phyloP scores from a whole-genome alignment of 2,797 vertebrate genomes.

The Decapterus maruadsi region DNA sequence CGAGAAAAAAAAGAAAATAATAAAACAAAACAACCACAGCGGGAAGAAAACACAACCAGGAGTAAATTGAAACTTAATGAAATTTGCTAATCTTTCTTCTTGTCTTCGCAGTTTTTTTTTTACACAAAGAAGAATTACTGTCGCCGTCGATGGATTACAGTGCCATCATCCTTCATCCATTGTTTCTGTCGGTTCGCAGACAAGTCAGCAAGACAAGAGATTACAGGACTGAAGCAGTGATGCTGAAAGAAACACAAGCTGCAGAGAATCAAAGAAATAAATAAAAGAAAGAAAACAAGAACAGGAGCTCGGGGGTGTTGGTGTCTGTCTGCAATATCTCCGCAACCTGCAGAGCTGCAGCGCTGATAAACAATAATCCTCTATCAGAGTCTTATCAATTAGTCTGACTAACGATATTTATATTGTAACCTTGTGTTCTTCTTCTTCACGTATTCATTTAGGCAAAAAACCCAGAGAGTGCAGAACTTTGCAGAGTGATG shows the following conservation, averaged over 20 bases:
- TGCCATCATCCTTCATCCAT: conserved; percentile 62
- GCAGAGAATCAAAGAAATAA: conserved; percentile 48
- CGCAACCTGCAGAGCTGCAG: conserved; percentile 50
- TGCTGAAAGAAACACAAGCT: conserved; percentile 69
- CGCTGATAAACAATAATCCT: conserved; percentile 60
- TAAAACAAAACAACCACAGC: conserved; percentile 5
- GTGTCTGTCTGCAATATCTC: conserved; percentile 71
- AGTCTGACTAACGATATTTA: conserved; percentile 47
- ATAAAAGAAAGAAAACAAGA: conserved; percentile 5
- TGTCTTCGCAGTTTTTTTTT: conserved; percentile 31
- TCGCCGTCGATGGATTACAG: conserved; percentile 55
- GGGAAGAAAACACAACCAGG: conserved; percentile 6
- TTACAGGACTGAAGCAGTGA: conserved; percentile 62
- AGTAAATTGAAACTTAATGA: conserved; percentile 70
- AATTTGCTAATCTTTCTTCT: conserved; percentile 63
- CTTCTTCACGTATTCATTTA: neutral
- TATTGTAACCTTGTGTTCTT: neutral
- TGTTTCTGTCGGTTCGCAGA: conserved; percentile 61
- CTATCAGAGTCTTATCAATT: conserved; percentile 43
- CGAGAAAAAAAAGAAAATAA: no score
- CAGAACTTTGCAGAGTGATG: conserved; percentile 33
- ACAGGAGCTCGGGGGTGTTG: conserved; percentile 52
- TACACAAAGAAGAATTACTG: conserved; percentile 68
- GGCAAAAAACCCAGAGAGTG: neutral
- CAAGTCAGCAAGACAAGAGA: conserved; percentile 68